Evolutionary conservation across 2,797 vertebrate genomes (phyloP), one percentile per base, ranked within the genome.

Genomic region (Peromyscus aztecus): DNA sequence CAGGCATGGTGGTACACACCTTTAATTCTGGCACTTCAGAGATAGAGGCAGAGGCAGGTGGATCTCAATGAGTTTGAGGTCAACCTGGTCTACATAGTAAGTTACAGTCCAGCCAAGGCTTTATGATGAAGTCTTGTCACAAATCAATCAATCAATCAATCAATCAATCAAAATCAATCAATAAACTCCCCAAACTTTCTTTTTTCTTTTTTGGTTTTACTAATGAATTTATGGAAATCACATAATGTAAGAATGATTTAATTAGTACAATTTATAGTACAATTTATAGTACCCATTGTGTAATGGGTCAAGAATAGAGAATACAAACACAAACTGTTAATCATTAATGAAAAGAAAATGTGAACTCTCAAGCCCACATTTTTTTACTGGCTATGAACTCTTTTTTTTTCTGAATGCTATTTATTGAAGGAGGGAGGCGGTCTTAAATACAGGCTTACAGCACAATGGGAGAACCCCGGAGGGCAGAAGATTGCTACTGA

Each of bases 181-280:
- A 49, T 49, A 23, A 59, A 61, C 59, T 23, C 59, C 4, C 59
- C 21, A 61, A 23, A 23, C 21, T 61, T 59, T 59, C 57, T 59
- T 59, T 59, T 59, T 59, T 59, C 52, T 55, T 55, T 59, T 59
- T 85, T 73, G 1, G 3, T 43, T 94, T 69, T 90, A 94, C 89
- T 93, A 87, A 55, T 67, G 59, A 92, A 84, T 89, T 94, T 82
- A 52, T 94, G 29, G 63, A 69, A 75, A 73, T 59, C 76, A 67
- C 8, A 24, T 96, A 23, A 86, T 21, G 90, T 93, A 87, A 81
- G 14, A 69, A 81, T 43, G 65, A 86, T 61, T 17, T 94, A 90
- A 95, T 46, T 37, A 55, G 55, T 57, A 57, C 52, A 55, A 55
- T 55, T 55, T 55, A 55, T 55, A 55, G 52, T 55, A 55, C 55